Base-by-base conservation (phyloP, 2,888 invertebrate genomes). In the Andrena flavipes region DNA sequence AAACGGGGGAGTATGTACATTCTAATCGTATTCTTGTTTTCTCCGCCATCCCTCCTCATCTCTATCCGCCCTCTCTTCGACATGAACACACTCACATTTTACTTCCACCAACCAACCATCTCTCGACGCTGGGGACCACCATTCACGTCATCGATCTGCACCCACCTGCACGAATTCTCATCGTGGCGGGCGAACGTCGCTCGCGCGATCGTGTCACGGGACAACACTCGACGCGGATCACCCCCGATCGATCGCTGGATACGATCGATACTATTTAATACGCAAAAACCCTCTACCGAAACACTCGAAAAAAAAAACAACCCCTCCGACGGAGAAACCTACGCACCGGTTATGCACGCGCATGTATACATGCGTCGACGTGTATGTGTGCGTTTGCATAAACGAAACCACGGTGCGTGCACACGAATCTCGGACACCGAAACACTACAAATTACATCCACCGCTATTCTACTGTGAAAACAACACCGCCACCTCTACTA, bases 11-110 rank as follows among this genome's bases (percentile, higher is more conserved):
- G 80, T 89, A 80, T 86, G 84, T 87, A 90, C 88, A 89, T 91
- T 92, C 92, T 92, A 93, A 93, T 93, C 90, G 90, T 92, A 86
- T 91, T 92, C 89, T 92, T 92, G 89, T 91, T 91, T 91, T 91
- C 88, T 90, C 88, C 88, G 89, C 91, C 90, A 91, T 90, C 90
- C 89, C 90, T 90, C 91, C 91, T 92, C 91, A 92, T 91, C 90
- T 91, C 90, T 90, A 88, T 90, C 89, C 90, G 91, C 90, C 42
- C 89, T 89, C 91, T 90, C 90, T 91, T 89, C 91, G 87, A 91
- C 88, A 91, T 87, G 87, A 90, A 91, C 87, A 91, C 90, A 90
- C 84, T 88, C 90, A 91, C 88, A 91, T 89, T 91, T 88, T 89
- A 91, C 90, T 89, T 90, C 91, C 80, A 87, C 88, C 89, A 83